Conservation (phyloP, 2,797 vertebrate species). For the Sparidentex hasta region DNA sequence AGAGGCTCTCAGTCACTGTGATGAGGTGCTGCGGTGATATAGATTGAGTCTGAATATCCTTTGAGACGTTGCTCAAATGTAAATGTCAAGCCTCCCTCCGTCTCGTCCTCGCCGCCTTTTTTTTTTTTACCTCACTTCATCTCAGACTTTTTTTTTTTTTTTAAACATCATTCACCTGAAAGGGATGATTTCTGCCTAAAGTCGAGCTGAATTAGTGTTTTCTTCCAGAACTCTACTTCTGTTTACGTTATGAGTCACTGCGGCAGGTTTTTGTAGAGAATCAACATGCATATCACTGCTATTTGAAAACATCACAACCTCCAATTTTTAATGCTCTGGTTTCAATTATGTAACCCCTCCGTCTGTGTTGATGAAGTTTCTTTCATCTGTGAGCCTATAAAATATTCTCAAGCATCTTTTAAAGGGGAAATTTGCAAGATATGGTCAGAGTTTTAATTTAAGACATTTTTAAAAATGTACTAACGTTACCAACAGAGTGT, state of each 20-base stretch:
- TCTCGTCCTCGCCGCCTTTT: conserved; percentile 16
- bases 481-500: too few species aligned
- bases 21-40: conserved; percentile 51
- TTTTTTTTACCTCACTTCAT: conserved; percentile 27
- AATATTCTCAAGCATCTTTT: conserved; percentile 39
- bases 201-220: conserved; percentile 39
- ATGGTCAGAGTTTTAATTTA: too few species aligned
- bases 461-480: too few species aligned
- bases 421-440: not conserved
- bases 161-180: conserved; percentile 32
- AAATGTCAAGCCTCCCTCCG: conserved; percentile 67
- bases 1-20: conserved; percentile 58
- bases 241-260: conserved; percentile 49
- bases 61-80: conserved; percentile 54
- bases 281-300: conserved; percentile 34
- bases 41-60: conserved; percentile 55
- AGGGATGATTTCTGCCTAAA: conserved; percentile 39
- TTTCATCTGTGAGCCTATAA: conserved; percentile 34
- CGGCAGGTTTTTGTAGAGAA: not conserved
- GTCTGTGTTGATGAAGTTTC: conserved; percentile 37
- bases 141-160: conserved; percentile 11
- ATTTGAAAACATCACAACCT: conserved; percentile 43
- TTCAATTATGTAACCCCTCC: conserved; percentile 55
- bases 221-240: conserved; percentile 21
- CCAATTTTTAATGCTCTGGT: conserved; percentile 52